Conservation (phyloP, 2,113 vertebrate genomes). For the Corvus cornix region DNA sequence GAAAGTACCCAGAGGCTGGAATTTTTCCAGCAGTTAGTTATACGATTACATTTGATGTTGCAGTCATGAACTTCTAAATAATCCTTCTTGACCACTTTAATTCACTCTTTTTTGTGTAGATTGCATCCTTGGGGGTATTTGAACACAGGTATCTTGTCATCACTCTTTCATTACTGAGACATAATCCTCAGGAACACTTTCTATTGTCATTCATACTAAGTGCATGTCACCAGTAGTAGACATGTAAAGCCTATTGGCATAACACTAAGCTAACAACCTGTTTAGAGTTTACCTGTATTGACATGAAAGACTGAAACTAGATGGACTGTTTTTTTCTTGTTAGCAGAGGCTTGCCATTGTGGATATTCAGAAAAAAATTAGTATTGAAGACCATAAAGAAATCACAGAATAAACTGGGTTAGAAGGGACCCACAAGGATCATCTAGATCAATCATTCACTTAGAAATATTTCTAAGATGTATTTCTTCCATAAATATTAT, state of each 20-base stretch:
- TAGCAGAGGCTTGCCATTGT: neutral
- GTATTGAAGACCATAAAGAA: neutral
- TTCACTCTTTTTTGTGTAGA: neutral
- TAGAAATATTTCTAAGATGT: neutral
- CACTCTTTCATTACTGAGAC: neutral
- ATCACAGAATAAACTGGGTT: neutral
- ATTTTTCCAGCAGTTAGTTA: neutral
- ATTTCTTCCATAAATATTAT: neutral
- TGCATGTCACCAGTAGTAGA: neutral
- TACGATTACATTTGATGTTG: neutral
- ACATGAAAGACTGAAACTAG: neutral
- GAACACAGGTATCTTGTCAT: neutral
- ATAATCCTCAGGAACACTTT: neutral
- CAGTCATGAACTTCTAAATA: neutral
- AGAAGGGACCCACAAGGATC: neutral
- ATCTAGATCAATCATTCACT: neutral
- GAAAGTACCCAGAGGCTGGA: neutral
- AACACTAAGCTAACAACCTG: neutral
- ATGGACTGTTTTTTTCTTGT: neutral
- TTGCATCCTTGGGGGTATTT: neutral
- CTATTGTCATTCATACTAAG: neutral
- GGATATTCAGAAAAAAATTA: neutral
- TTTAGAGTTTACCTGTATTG: neutral
- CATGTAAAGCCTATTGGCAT: neutral
- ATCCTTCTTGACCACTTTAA: neutral